Conservation (phyloP, 2,888 invertebrate genomes). For the Apoderus coryli region DNA sequence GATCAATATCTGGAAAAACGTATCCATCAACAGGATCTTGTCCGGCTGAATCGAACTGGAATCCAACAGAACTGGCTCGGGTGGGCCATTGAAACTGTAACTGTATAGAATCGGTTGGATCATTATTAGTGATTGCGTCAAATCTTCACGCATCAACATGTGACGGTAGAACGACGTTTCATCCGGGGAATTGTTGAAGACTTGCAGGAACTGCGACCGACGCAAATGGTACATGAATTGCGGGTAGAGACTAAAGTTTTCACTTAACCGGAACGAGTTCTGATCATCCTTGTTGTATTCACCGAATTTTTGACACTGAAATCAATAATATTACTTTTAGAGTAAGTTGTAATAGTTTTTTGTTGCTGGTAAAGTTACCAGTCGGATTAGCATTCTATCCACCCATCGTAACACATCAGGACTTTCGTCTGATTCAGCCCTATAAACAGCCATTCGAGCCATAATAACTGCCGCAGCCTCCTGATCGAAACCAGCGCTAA, state of each 20-base stretch:
- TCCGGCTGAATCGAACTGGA: constrained; percentile 96
- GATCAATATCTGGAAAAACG: constrained; percentile 99
- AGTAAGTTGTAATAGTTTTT: too few species aligned
- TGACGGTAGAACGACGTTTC: constrained; percentile 99
- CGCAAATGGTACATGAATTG: constrained; percentile 99
- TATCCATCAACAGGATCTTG: constrained; percentile 96
- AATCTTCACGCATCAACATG: constrained; percentile 93
- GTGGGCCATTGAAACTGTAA: constrained; percentile 95
- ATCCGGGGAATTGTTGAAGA: constrained; percentile 99
- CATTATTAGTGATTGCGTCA: constrained; percentile 97
- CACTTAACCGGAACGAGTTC: constrained; percentile 85
- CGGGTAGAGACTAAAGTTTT: constrained; percentile 96
- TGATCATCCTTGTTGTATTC: constrained; percentile 97
- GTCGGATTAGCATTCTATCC: constrained; percentile 89
- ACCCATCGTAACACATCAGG: constrained; percentile 98
- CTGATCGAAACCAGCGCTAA: constrained; percentile 93
- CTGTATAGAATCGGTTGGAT: constrained; percentile 98
- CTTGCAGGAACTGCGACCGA: constrained; percentile 96
- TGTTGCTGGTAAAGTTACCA: constrained; percentile 66
- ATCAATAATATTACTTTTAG: too few species aligned
- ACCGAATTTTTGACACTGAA: constrained; percentile 97
- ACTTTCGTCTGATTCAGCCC: constrained; percentile 89
- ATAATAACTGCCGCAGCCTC: constrained; percentile 96
- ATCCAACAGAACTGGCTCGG: constrained; percentile 93
- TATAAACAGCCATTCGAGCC: constrained; percentile 91